Conservation (phyloP, 2,797 vertebrate species). For the Cossypha dichroa region DNA sequence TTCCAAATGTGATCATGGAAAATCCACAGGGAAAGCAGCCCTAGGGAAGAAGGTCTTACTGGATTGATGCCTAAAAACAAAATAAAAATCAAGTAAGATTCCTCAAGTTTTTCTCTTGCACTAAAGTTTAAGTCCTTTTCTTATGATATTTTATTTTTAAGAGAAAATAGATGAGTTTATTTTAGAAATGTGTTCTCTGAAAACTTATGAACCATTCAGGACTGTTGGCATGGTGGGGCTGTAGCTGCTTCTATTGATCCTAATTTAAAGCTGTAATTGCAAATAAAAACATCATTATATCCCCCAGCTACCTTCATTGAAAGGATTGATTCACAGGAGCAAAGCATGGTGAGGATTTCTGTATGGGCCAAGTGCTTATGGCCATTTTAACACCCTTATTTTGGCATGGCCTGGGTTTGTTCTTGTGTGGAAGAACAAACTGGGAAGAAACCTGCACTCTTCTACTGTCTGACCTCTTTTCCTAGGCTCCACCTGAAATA, state of each 20-base stretch:
- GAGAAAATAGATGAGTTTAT: slow-evolving; percentile 78
- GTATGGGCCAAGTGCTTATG: neutral
- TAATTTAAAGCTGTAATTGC: slow-evolving; percentile 83
- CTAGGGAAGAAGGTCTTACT: slow-evolving; percentile 74
- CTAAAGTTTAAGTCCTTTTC: slow-evolving; percentile 63
- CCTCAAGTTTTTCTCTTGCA: slow-evolving; percentile 45
- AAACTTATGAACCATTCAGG: slow-evolving; percentile 25
- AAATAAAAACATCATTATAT: slow-evolving; percentile 82
- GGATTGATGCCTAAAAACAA: slow-evolving; percentile 63
- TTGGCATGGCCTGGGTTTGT: neutral
- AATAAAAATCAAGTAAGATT: slow-evolving; percentile 66
- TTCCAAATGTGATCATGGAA: slow-evolving; percentile 87
- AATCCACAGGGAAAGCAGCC: slow-evolving; percentile 80
- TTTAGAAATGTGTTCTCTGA: slow-evolving; percentile 74
- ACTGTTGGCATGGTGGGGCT: slow-evolving; percentile 58
- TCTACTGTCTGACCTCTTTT: neutral
- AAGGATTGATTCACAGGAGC: slow-evolving; percentile 69
- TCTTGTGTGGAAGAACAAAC: neutral
- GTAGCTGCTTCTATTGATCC: slow-evolving; percentile 82
- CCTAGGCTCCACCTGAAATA: neutral
- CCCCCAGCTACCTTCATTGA: slow-evolving; percentile 54
- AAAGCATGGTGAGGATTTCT: slow-evolving; percentile 23
- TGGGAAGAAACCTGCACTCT: neutral
- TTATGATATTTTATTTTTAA: slow-evolving; percentile 74
- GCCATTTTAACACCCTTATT: slow-evolving; percentile 25